Conservation (phyloP, 2,797 vertebrate genomes). For the Enteromius thamalakanensis region DNA sequence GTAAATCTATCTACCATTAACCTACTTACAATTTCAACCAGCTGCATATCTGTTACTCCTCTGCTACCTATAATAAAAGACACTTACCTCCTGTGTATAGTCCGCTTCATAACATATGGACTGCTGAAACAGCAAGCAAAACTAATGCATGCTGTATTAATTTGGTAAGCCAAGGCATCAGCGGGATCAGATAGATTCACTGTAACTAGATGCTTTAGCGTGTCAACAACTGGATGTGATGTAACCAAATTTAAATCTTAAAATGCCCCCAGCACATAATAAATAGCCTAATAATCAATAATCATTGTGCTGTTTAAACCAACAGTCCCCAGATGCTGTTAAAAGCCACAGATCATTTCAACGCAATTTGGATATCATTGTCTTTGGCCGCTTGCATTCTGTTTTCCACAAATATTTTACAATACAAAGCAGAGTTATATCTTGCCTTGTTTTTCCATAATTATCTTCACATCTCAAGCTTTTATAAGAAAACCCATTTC, state of each 20-base stretch:
- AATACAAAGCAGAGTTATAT: constrained; percentile 56
- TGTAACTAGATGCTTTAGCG: neutral
- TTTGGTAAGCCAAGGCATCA: neutral
- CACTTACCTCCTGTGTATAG: too few species aligned
- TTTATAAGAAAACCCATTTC: constrained; percentile 66
- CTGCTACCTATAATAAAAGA: too few species aligned
- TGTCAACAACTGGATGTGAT: constrained; percentile 17
- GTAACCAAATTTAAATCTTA: constrained; percentile 15
- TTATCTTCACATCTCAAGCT: constrained; percentile 62
- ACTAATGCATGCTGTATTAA: neutral
- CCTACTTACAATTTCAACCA: too few species aligned
- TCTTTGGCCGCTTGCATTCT: constrained; percentile 54
- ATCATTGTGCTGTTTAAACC: constrained; percentile 62
- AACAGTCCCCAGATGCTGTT: constrained; percentile 53
- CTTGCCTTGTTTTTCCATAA: constrained; percentile 59
- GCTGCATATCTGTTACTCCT: too few species aligned
- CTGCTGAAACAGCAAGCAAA: neutral
- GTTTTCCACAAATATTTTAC: constrained; percentile 36
- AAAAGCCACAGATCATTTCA: constrained; percentile 61
- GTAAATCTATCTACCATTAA: too few species aligned
- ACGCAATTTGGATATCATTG: constrained; percentile 66
- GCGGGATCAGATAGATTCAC: neutral
- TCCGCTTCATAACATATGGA: neutral
- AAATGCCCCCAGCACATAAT: constrained; percentile 57
- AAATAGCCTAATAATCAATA: constrained; percentile 66